phyloP scores from a whole-genome alignment of 2,113 vertebrate species.

The Machaerirhynchus nigripectus region DNA sequence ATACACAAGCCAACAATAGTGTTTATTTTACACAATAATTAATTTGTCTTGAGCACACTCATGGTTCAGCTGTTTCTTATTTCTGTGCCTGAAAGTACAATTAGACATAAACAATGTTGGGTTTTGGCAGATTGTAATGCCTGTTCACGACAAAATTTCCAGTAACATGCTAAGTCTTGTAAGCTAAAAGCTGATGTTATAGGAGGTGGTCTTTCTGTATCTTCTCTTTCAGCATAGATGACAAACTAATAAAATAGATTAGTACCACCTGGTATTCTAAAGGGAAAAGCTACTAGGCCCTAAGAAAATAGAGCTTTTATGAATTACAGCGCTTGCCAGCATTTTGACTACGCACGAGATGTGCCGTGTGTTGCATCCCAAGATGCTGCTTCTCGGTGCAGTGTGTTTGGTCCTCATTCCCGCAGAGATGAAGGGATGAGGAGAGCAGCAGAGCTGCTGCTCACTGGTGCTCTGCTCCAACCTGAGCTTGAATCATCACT shows the following conservation, averaged over 20 bases:
- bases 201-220: not conserved
- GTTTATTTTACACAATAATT: constrained; percentile 15
- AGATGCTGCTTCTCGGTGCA: not conserved
- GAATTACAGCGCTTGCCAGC: not conserved
- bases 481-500: not conserved
- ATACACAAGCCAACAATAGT: not conserved
- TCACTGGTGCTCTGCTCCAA: accelerated
- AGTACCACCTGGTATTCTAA: not conserved
- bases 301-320: not conserved
- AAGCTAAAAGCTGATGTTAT: not conserved
- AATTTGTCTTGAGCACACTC: not conserved
- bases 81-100: not conserved
- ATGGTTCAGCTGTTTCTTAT: constrained; percentile 15
- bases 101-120: not conserved
- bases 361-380: not conserved
- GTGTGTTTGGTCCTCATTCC: not conserved
- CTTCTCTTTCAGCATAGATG: not conserved
- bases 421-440: not conserved
- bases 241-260: not conserved
- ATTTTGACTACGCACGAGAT: not conserved
- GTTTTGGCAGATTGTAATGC: not conserved
- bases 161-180: not conserved
- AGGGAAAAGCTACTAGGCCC: not conserved
- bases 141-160: not conserved
- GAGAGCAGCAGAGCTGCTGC: not conserved